Evolutionary conservation across 2,888 invertebrate species (phyloP).

Genomic region (Caradrina kadenii): DNA sequence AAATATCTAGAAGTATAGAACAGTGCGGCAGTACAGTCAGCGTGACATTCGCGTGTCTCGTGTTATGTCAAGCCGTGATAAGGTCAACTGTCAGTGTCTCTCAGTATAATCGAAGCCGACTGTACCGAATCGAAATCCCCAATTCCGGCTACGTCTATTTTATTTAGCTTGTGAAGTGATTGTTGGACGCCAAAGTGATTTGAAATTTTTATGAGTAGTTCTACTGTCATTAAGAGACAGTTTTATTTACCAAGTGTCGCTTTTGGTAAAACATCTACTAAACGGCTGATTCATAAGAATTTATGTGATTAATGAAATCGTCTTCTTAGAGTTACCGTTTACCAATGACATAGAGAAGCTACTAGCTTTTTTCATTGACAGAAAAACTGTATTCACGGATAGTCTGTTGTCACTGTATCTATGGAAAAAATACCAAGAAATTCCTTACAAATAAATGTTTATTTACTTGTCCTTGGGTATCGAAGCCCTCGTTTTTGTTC

Average conservation of each 20-base stretch:
- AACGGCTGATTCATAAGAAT: neutral
- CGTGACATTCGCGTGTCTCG: conserved; percentile 68
- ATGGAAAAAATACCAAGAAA: neutral
- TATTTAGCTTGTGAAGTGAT: conserved; percentile 43
- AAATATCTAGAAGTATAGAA: conserved; percentile 13
- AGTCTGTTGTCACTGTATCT: neutral
- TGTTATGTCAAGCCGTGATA: conserved; percentile 66
- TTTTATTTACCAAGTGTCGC: neutral
- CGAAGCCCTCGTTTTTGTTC: conserved; percentile 23
- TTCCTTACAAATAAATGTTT: conserved; percentile 24
- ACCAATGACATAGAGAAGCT: neutral
- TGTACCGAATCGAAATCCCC: conserved; percentile 12
- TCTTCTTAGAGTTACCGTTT: neutral
- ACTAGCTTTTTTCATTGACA: neutral
- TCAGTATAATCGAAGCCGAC: conserved; percentile 29
- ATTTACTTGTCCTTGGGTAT: conserved; percentile 9
- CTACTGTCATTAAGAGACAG: neutral
- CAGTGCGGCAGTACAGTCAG: conserved; percentile 22
- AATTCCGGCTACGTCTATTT: conserved; percentile 19
- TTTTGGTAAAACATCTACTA: neutral
- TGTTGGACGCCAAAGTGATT: conserved; percentile 15
- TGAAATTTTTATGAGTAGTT: conserved; percentile 27
- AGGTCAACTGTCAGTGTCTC: conserved; percentile 68
- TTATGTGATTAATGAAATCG: too few species aligned
- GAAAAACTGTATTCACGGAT: neutral